Base-by-base conservation (phyloP, 2,113 vertebrate species). In the Dasyornis broadbenti region DNA sequence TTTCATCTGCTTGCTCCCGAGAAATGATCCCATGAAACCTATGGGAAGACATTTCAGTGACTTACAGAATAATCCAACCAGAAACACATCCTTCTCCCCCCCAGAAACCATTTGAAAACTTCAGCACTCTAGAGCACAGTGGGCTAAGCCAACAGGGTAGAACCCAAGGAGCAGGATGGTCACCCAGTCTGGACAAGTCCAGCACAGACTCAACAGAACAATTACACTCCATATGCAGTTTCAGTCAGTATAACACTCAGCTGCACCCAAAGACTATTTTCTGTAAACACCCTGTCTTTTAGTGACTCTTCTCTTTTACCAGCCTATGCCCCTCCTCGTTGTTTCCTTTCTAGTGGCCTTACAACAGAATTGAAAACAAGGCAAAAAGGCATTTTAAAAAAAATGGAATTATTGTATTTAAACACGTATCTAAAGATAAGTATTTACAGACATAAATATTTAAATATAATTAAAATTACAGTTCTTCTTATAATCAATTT, bases 1-100 rank as follows among this genome's bases (percentile, higher is more conserved):
- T 98, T 92, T 99, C 98, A 92, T 99, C 99, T 31, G 99, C 99
- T 97, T 98, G 98, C 96, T 99, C 99, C 91, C 99, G 98, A 86
- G 99, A 98, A 96, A 99, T 99, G 96, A 99, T 98, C 69, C 99
- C 99, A 1, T 99, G 99, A 97, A 99, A 99, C 98, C 99, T 99
- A 93, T 35, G n/a, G 37, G 78, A 37, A 94, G 40, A 97, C 10
- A 96, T 42, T 89, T 28, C 50, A 26, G 31, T 13, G 45, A 50
- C 16, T 73, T 73, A 69, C 11, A 75, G 54, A 92, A 76, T 33
- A 86, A 85, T 9, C 13, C 2, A 12, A 65, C 4, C 77, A 76
- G 57, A 54, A 94, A 52, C 24, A 65, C 18, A 20, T 49, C 7
- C 20, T 49, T 17, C 40, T 65, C n/a, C 60, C 65, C 3, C 63